A percentile compares a stretch with the other conserved stretches of the same genome.
Conservation (phyloP, 2,113 vertebrate species). For the Chiloscyllium plagiosum region DNA sequence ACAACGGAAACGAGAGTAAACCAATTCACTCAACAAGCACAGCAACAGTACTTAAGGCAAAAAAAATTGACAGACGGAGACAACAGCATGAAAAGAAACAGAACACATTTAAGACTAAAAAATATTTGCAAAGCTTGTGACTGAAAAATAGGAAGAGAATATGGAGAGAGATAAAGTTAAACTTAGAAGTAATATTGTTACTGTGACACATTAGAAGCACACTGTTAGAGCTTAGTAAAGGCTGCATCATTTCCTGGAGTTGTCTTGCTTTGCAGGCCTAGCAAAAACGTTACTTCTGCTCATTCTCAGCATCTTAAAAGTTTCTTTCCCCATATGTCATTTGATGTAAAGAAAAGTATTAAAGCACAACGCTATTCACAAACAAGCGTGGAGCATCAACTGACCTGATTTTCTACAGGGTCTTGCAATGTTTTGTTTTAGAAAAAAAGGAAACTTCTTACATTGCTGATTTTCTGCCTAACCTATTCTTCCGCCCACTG, state of each 20-base stretch:
- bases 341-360: neutral
- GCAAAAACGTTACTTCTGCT: neutral
- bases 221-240: neutral
- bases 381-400: neutral
- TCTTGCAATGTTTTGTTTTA: neutral
- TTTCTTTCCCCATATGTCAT: too few relatives aligned
- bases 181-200: neutral
- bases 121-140: neutral
- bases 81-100: neutral
- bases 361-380: neutral
- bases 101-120: neutral
- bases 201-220: neutral
- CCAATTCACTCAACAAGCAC: neutral
- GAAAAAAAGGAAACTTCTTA: neutral
- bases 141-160: neutral
- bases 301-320: neutral
- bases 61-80: neutral
- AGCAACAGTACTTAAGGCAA: neutral
- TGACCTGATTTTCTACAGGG: constrained; percentile 8
- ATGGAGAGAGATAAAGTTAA: neutral
- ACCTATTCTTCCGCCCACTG: constrained; percentile 34
- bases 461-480: constrained; percentile 23
- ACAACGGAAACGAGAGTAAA: neutral
- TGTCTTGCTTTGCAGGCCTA: neutral
- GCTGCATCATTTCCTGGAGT: constrained; percentile 19